Evolutionary conservation across 2,113 vertebrate species (phyloP), one percentile per base, ranked within the genome.

Genomic region (Atlantisia rogersi): DNA sequence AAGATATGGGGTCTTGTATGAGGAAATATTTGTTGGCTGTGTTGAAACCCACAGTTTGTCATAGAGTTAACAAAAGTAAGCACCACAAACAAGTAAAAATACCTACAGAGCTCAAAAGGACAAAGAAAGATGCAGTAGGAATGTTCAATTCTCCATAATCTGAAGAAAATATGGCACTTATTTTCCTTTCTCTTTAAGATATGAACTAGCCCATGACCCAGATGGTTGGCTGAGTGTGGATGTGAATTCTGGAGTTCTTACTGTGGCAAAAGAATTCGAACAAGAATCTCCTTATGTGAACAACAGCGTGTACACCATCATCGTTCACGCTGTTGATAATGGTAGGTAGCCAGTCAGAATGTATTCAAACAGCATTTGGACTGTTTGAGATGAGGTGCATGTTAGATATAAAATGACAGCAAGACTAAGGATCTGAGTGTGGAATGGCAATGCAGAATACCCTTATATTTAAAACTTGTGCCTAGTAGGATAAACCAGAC

Each of bases 211-310:
- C 32, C 26, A 90, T 3, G 99, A 99, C 82, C 98, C 97, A 14
- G 98, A 96, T 17, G 56, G 73, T 1, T 99, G 98, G 98, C 80
- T 99, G 56, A 90, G 31, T 2, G 42, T 99, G 48, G 97, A 99
- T 77, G 59, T 93, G 35, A 96, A 93, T 75, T 98, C 98, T 3
- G 98, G 98, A 55, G 32, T 44, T 13, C 53, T 99, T 16, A 98
- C 44, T 68, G 59, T 98, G n/a, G 25, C 25, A 20, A 75, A 97
- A 92, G 97, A 82, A 53, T 95, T 98, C 91, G 98, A 99, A 94
- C 93, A 96, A 52, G 98, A 99, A 82, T 98, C 98, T 7, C 90
- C 95, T 5, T 86, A 91, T 42, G 97, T 99, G 25, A 91, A 97
- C 2, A 15, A 97, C 3, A 96, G 71, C 48, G 48, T 96, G 62